Base-by-base conservation (phyloP, 2,113 vertebrate genomes). In the Pterocles burchelli region DNA sequence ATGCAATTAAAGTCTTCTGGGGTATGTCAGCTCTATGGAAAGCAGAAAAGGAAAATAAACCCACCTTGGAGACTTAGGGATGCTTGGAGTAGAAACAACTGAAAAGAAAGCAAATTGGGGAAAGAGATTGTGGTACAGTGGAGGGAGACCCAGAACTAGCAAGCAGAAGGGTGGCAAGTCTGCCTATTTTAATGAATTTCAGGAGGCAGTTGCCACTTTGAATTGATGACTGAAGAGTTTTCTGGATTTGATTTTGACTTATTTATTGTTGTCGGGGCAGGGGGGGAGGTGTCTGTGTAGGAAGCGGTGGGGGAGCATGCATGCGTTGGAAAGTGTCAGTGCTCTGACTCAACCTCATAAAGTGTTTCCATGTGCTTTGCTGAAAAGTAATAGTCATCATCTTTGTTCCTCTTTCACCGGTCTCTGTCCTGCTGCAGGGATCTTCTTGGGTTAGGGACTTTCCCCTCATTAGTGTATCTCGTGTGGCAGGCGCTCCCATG, bases 401-500 rank as follows among this genome's bases (percentile, higher is more conserved):
- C 81, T 76, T 73, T 59, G 67, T 71, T 88, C 65, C 61, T 84
- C 31, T 90, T 59, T 74, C 72, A 67, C 34, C 48, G 25, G 24
- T 51, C 33, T 59, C 48, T 88, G 63, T 62, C 59, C 38, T 67
- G 66, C 55, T 0, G 0, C 33, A 48, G 43, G 29, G 51, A 78
- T 67, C 45, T 63, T 68, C 78, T 22, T 1, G 3, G 33, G 55
- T 62, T 85, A 86, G 75, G 85, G 75, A 74, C 67, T 90, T 95
- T 52, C 43, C 79, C 45, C 45, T 72, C 2, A 0, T 41, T 5
- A 52, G 29, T 29, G 12, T 43, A 46, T 67, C 46, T 89, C n/a
- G 3, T 49, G 19, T 41, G 20, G 25, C n/a, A 82, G 13, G 11
- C 9, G 0, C 14, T 74, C 5, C 38, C 0, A 0, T 59, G 67